Evolutionary conservation across 2,888 invertebrate genomes (phyloP), one percentile per base, ranked within the genome.

Genomic region (Tenthredo mesomela): DNA sequence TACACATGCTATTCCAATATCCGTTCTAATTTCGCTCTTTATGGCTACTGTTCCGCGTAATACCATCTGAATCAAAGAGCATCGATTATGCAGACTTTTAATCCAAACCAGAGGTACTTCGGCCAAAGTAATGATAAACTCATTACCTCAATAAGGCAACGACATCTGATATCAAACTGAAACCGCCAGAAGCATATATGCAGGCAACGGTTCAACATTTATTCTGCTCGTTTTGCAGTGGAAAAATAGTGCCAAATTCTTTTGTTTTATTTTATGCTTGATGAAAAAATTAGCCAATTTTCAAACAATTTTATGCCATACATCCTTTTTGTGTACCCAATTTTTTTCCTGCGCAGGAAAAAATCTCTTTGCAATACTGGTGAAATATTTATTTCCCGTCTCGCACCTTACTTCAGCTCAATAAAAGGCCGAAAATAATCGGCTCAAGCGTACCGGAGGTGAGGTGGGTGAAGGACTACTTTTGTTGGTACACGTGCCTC

Each of bases 401-500:
- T 61, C 40, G 37, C 61, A 61, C 61, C 61, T 61, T 61, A 25
- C 58, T 61, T 40, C 37, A 40, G 15, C 61, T 33, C n/a, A 80
- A 80, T 80, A 50, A 80, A 80, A 61, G 61, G 40, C 25, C 40
- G 40, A 40, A 80, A 80, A 80, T 80, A 80, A 80, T 58, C 80
- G 80, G 80, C 80, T 80, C 80, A 80, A 80, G 61, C 37, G 61
- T 50, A 54, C 77, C 71, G 43, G 21, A 73, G 71, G 50, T 21
- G 37, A 73, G 71, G 29, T 21, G 37, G 80, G 58, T 40, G 61
- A 80, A 80, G 61, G 58, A 80, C 80, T 80, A 80, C 80, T 80
- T 80, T 80, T 80, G 80, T 80, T 61, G 40, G 80, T 77, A 82
- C 82, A 70, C 82, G 82, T 82, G 33, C 82, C 82, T 67, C 82